Conservation (phyloP, 2,888 invertebrate species). For the Metallyticus violacea region DNA sequence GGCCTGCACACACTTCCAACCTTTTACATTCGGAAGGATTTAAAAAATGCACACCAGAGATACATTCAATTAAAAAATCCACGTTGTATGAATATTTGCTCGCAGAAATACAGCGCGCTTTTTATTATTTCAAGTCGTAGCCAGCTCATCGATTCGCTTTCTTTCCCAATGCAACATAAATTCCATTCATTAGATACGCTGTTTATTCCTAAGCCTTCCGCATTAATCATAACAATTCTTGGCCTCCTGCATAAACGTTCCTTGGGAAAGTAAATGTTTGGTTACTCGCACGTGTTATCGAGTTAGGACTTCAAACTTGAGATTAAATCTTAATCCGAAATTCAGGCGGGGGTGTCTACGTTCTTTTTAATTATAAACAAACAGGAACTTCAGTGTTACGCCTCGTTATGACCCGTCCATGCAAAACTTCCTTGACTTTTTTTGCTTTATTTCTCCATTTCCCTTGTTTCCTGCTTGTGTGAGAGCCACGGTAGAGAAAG, state of each 20-base stretch:
- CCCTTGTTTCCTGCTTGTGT: background rate
- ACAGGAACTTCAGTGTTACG: background rate
- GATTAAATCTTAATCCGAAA: background rate
- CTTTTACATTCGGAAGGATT: background rate
- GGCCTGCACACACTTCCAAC: background rate
- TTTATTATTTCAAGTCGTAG: background rate
- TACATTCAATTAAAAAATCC: background rate
- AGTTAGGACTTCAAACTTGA: background rate
- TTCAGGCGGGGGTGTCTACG: background rate
- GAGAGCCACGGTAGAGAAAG: background rate
- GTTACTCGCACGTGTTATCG: background rate
- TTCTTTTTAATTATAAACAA: background rate
- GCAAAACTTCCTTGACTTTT: background rate
- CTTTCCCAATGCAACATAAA: background rate
- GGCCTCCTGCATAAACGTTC: background rate
- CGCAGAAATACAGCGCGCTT: background rate
- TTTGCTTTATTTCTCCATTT: background rate
- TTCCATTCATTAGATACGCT: background rate
- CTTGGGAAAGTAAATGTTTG: background rate
- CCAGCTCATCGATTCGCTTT: background rate
- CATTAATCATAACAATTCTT: background rate
- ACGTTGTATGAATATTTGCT: background rate
- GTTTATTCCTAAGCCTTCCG: background rate
- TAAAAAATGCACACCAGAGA: background rate
- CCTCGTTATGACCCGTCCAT: background rate